Evolutionary conservation across 1,140 invertebrate genomes (phyloP).

Genomic region (Leptopilina clavipes): DNA sequence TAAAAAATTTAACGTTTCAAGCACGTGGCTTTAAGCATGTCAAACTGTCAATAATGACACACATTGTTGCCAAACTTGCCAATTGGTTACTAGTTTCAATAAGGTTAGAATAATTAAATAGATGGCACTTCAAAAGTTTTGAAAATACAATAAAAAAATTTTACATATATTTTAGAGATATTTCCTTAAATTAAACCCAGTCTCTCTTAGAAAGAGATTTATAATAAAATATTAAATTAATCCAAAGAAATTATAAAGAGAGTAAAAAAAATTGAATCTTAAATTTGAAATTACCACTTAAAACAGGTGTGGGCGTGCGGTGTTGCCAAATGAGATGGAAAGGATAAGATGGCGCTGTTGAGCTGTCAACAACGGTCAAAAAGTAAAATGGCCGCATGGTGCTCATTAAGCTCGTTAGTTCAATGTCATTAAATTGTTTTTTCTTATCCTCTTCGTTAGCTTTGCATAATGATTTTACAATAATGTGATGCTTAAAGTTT

Average conservation of each 20-base stretch:
- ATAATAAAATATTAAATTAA: too few species aligned
- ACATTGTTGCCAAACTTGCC: background rate
- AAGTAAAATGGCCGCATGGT: constrained; percentile 1
- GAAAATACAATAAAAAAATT: too few species aligned
- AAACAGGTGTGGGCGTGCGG: background rate
- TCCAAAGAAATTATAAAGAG: too few species aligned
- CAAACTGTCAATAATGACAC: constrained; percentile 6
- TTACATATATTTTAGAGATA: too few species aligned
- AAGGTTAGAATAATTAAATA: too few species aligned
- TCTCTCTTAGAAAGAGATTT: too few species aligned
- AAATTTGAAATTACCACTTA: background rate
- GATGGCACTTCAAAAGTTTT: too few species aligned
- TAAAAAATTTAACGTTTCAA: background rate
- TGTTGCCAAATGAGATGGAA: constrained; percentile 19
- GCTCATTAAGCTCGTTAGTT: background rate
- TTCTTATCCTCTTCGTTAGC: background rate
- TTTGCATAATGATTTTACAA: background rate
- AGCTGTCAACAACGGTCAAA: constrained; percentile 6
- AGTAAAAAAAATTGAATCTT: background rate
- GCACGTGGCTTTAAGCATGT: background rate
- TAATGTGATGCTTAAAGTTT: background rate
- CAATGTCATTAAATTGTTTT: constrained; percentile 5
- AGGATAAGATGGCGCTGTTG: background rate
- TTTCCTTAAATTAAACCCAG: too few species aligned
- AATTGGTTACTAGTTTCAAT: too few species aligned